Evolutionary conservation across 1,140 invertebrate genomes (phyloP), one percentile per base, ranked within the genome.

Genomic region (Helicoverpa zea): DNA sequence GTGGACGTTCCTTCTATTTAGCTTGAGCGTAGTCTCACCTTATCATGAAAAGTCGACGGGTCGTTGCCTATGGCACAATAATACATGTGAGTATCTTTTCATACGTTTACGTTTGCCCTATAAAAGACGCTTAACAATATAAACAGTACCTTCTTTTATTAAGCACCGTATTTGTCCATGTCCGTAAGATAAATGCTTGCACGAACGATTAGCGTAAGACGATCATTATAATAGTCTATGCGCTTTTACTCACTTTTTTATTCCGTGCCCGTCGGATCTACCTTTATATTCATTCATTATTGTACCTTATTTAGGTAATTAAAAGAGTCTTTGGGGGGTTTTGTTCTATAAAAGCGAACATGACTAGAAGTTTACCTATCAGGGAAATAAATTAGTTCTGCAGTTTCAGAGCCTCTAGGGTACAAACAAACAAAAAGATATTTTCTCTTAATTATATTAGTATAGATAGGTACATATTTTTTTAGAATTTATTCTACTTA

Each of bases 21-120:
- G 52, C 11, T 56, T 85, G 30, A 73, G 61, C 49, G 49, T 82
- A 23, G 79, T 73, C 30, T 80, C 61, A 14, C 63, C 80, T 56
- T 88, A 87, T 43, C 14, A 81, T 61, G 77, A 52, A 3, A 79
- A 74, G 3, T 78, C 83, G 9, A 61, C 81, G 23, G 61, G 47
- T 11, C 74, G 64, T 64, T 89, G 88, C 74, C 52, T 89, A 16
- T 88, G 85, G 88, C 82, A 89, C 73, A 88, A 89, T 81, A 84
- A 86, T 81, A 81, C 85, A 83, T 89, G 88, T 89, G 70, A 88
- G 87, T 85, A 73, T 12, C 5, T 13, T 11, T 18, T 14, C 61
- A 64, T 47, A 3, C 35, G 7, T 23, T 18, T 3, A n/a, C n/a
- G 10, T 23, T 23, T 54, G 63, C 29, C 29, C 30, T 11, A 64